These are phyloP conservation scores for Atta colombica DNA, from an alignment of 1,140 invertebrate genomes.

Conservation along the genomic window DNA sequence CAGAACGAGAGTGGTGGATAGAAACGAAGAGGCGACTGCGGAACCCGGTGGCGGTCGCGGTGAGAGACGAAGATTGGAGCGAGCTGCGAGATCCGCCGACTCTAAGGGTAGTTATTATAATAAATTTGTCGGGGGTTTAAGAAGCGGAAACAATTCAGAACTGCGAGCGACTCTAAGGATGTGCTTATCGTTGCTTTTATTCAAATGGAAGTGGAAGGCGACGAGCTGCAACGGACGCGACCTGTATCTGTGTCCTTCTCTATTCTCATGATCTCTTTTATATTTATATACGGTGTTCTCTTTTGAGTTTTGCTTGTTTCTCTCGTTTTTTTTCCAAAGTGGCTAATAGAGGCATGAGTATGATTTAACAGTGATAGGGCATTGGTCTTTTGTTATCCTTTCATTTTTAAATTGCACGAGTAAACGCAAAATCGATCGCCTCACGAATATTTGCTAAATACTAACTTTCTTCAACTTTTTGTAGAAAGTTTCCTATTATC, in stretches of 20 bases:
- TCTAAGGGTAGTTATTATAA: conserved; percentile 86
- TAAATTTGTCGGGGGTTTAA: conserved; percentile 87
- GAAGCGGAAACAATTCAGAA: conserved; percentile 87
- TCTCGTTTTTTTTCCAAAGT: conserved; percentile 16
- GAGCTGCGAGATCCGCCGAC: conserved; percentile 78
- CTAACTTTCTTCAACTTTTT: background rate
- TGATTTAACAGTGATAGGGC: background rate
- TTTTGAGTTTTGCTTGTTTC: conserved; percentile 32
- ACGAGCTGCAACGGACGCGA: conserved; percentile 81
- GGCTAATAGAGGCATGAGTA: conserved; percentile 22
- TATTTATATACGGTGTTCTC: conserved; percentile 29
- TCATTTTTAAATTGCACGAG: background rate
- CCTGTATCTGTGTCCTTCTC: conserved; percentile 78
- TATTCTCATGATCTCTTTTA: conserved; percentile 13
- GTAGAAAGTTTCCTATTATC: background rate
- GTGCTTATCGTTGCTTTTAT: conserved; percentile 87
- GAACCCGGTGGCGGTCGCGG: conserved; percentile 56
- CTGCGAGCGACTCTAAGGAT: conserved; percentile 86
- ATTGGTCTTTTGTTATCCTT: conserved; percentile 20
- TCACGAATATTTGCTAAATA: background rate
- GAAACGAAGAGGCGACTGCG: conserved; percentile 55
- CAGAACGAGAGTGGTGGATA: conserved; percentile 41
- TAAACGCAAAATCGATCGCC: background rate
- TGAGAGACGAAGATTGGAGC: conserved; percentile 67
- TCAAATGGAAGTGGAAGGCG: conserved; percentile 85